Percentiles rank a stretch among this genome's conserved stretches.
Conservation (phyloP, 2,797 vertebrate species). For the Protosalanx chinensis region DNA sequence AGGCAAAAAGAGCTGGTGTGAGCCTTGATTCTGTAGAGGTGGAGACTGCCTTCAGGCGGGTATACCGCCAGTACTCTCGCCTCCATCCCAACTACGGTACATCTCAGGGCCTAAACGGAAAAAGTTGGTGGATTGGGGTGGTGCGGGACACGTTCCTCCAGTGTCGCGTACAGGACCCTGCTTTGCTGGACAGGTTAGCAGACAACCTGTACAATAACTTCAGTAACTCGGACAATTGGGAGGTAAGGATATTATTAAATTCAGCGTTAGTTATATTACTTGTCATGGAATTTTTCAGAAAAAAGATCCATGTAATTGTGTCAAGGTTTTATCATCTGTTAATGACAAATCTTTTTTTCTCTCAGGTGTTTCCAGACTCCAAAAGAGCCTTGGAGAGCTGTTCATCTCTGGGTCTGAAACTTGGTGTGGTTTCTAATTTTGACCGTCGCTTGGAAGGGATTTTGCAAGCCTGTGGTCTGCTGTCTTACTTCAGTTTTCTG, state of each 20-base stretch:
- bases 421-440: constrained; percentile 90
- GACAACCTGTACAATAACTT: constrained; percentile 82
- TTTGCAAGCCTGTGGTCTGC: constrained; percentile 72
- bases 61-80: constrained; percentile 63
- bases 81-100: constrained; percentile 86
- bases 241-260: constrained; percentile 63
- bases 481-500: constrained; percentile 83
- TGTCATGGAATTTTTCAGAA: background rate
- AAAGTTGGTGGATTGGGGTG: constrained; percentile 82
- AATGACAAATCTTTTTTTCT: constrained; percentile 17
- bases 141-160: constrained; percentile 79
- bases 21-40: constrained; percentile 67
- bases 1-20: constrained; percentile 75
- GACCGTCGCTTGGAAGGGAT: constrained; percentile 82
- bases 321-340: background rate
- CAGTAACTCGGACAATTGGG: constrained; percentile 79
- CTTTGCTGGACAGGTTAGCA: constrained; percentile 65
- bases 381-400: constrained; percentile 72
- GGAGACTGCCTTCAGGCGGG: constrained; percentile 70
- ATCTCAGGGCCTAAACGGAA: constrained; percentile 76
- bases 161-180: constrained; percentile 70
- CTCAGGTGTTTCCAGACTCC: constrained; percentile 79
- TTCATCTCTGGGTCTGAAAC: constrained; percentile 72
- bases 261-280: background rate
- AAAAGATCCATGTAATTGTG: too few relatives aligned